phyloP scores from a whole-genome alignment of 2,113 vertebrate species.

The Channa maculata region DNA sequence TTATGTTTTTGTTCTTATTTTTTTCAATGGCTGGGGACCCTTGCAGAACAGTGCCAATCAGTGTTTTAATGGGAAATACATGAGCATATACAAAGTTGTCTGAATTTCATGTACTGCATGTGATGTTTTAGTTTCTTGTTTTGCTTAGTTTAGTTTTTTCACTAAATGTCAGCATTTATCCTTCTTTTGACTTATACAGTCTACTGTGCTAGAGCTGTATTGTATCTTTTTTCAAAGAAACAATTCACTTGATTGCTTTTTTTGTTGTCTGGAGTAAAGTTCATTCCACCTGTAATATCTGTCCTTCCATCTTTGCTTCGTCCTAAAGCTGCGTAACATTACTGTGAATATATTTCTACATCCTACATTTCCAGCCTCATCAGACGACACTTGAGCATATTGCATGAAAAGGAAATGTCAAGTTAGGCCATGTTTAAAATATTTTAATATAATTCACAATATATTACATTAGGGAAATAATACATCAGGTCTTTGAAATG shows the following conservation, averaged over 20 bases:
- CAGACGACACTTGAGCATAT: not conserved
- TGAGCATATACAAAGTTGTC: not conserved
- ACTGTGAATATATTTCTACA: slow-evolving; percentile 57
- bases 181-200: slow-evolving; percentile 6
- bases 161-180: slow-evolving; percentile 5
- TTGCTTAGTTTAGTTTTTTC: not conserved
- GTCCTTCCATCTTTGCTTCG: slow-evolving; percentile 9
- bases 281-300: slow-evolving; percentile 12
- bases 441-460: slow-evolving; percentile 84
- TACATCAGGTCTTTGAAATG: slow-evolving; percentile 70
- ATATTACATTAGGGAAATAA: slow-evolving; percentile 79
- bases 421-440: slow-evolving; percentile 62
- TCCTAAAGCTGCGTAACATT: slow-evolving; percentile 4
- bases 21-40: not conserved
- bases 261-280: slow-evolving; percentile 25
- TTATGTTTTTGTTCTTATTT: not conserved
- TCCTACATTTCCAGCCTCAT: not conserved
- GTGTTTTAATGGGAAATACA: not conserved
- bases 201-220: slow-evolving; percentile 18
- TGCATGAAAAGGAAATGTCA: not conserved
- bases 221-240: slow-evolving; percentile 37
- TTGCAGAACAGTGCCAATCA: slow-evolving; percentile 40
- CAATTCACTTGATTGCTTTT: not conserved
- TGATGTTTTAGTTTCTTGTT: not conserved
- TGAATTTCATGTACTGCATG: slow-evolving; percentile 30